Evolutionary conservation across 1,140 invertebrate species (phyloP), one percentile per base, ranked within the genome.

Genomic region (Dryas iulia): DNA sequence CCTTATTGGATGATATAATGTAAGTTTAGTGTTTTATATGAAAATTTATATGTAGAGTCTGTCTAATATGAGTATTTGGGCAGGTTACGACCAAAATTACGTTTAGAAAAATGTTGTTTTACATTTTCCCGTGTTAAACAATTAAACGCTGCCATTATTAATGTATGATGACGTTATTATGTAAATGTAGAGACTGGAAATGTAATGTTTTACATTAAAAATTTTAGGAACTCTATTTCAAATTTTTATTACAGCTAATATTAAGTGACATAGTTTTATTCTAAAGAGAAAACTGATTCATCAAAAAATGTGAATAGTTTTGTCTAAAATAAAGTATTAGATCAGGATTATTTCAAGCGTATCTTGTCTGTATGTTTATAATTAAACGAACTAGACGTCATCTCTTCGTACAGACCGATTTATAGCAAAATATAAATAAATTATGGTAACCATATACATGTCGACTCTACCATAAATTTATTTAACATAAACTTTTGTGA

Each of bases 381-480:
- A 47, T 47, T 47, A 47, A 47, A 47, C 39, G 39, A 21, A 18
- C 8, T 47, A 6, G 1, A 47, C 39, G 39, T 47, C 39, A 47
- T 47, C 39, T 47, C 39, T 18, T 21, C 39, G 7, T 47, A 21
- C 14, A 10, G 14, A 47, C n/a, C 35, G 14, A 47, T 47, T 47
- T 47, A 47, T 47, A 47, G 39, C 39, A 47, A 47, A 47, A 47
- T 47, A 18, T 47, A 47, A 47, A 47, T 47, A 47, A 47, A 47
- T 47, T 47, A 47, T 47, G 7, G 5, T 18, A 47, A 0, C n/a
- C 7, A 47, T 47, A 47, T 47, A 8, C 18, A 47, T n/a, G 39
- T 47, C 2, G 7, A 21, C 39, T 47, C 39, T 21, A 21, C 8
- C 39, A 47, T 47, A 10, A 18, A 18, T 47, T 47, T n/a, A n/a